These are phyloP conservation scores for Melanostigma gelatinosum DNA, from an alignment of 2,113 vertebrate species.

Conservation along the genomic window DNA sequence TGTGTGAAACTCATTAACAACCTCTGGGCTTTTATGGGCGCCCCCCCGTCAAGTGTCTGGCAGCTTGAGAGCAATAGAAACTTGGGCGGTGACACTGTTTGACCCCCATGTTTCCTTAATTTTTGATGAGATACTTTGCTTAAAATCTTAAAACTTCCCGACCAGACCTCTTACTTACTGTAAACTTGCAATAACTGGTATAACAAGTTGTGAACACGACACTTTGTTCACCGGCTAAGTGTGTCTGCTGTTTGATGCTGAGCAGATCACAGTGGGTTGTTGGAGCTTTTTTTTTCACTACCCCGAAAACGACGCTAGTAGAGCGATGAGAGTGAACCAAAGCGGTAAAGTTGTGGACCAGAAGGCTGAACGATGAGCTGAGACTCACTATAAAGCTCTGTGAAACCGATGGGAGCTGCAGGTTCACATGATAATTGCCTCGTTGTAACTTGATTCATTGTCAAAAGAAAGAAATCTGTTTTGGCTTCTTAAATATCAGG, in stretches of 20 bases:
- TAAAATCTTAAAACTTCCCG: background rate
- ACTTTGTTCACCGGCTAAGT: background rate
- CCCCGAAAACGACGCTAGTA: too few species aligned
- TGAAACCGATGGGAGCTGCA: background rate
- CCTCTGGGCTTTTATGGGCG: background rate
- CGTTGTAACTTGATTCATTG: background rate
- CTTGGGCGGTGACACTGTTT: background rate
- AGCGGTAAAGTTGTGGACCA: background rate
- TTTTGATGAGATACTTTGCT: slow-evolving; percentile 2
- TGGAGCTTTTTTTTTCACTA: background rate
- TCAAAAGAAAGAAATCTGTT: background rate
- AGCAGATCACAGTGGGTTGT: background rate
- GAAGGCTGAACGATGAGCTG: background rate
- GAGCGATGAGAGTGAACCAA: background rate
- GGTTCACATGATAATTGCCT: background rate
- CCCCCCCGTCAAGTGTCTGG: background rate
- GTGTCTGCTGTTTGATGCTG: background rate
- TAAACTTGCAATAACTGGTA: background rate
- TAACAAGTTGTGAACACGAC: background rate
- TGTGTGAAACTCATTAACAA: background rate
- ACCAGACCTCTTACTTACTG: background rate
- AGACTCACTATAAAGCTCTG: background rate
- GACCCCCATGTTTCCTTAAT: background rate
- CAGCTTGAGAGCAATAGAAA: too few species aligned
- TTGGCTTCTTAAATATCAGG: background rate